Evolutionary conservation across 2,888 invertebrate species (phyloP).

Genomic region (Pseudoips prasinana): DNA sequence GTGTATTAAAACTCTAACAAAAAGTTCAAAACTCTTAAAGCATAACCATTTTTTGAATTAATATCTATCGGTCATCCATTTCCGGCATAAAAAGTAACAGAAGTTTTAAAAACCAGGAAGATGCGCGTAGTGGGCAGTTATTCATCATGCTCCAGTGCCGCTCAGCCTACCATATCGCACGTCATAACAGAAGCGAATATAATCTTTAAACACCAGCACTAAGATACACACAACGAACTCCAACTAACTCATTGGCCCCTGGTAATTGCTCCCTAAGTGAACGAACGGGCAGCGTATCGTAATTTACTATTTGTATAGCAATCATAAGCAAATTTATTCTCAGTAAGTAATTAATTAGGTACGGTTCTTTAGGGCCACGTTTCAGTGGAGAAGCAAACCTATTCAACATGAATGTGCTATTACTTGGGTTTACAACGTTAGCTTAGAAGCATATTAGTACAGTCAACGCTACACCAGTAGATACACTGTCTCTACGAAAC

Average conservation of each 20-base stretch:
- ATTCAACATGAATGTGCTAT: slow-evolving; percentile 22
- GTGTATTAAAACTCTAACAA: too few species aligned
- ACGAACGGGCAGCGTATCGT: slow-evolving; percentile 52
- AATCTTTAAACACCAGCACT: slow-evolving; percentile 25
- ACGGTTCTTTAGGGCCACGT: slow-evolving; percentile 24
- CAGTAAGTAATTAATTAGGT: slow-evolving; percentile 23
- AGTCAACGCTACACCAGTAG: too few species aligned
- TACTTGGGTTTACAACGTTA: slow-evolving; percentile 23
- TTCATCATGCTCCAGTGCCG: slow-evolving; percentile 59
- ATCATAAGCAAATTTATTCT: slow-evolving; percentile 46
- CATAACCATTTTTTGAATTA: slow-evolving; percentile 11
- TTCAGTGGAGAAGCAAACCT: slow-evolving; percentile 18
- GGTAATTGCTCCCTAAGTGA: slow-evolving; percentile 68
- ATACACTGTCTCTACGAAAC: too few species aligned
- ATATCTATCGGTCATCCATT: slow-evolving; percentile 38
- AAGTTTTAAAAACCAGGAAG: slow-evolving; percentile 58
- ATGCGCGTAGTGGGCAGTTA: slow-evolving; percentile 52
- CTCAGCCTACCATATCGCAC: slow-evolving; percentile 75
- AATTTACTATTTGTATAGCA: slow-evolving; percentile 45
- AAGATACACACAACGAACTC: slow-evolving; percentile 8
- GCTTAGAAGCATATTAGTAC: slow-evolving; percentile 4
- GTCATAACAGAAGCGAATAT: slow-evolving; percentile 47
- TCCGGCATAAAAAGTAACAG: slow-evolving; percentile 30
- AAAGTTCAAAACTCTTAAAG: too few species aligned
- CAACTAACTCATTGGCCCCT: slow-evolving; percentile 21